Evolutionary conservation across 2,888 invertebrate species (phyloP), one percentile per base, ranked within the genome.

Genomic region (Artemia sinica): DNA sequence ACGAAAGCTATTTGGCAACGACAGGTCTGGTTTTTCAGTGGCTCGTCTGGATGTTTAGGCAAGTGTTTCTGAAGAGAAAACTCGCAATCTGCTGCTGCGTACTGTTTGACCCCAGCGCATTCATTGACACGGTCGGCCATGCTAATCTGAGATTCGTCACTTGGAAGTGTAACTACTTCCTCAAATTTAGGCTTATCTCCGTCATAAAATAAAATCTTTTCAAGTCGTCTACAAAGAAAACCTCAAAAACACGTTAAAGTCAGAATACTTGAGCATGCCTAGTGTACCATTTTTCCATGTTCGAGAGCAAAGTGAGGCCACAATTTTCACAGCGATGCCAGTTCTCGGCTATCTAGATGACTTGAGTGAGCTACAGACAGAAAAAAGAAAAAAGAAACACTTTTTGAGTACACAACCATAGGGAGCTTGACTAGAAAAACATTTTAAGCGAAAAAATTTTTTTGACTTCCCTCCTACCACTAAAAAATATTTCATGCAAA

Each of bases 1-100:
- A 52, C 52, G 52, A 52, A 52, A 52, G 52, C 52, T 52, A 52
- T 52, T 52, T 4, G n/a, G 4, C 52, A 2, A 52, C 52, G 2
- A 52, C 52, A 52, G 4, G 2, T 3, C 4, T 52, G 1, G 52
- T 52, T 52, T 52, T 51, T 52, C 52, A 52, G 52, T 4, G 52
- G 52, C 52, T 52, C 52, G 52, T 52, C 52, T 52, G 52, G 52
- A 52, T 52, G 52, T 52, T 52, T 4, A 52, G 52, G 52, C 52
- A 14, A 52, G 13, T 52, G 52, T 52, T 52, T 52, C 52, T 52
- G 52, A 52, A 52, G 52, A 52, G 52, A 14, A 52, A 52, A 4
- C 52, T 52, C 13, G 4, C 1, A 52, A 52, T 14, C 13, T 52
- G 52, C 2, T 52, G 52, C 52, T n/a, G 4, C 52, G 2, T 4